Evolutionary conservation across 2,797 vertebrate genomes (phyloP), one percentile per base, ranked within the genome.

Genomic region (Lepus oiostolus): DNA sequence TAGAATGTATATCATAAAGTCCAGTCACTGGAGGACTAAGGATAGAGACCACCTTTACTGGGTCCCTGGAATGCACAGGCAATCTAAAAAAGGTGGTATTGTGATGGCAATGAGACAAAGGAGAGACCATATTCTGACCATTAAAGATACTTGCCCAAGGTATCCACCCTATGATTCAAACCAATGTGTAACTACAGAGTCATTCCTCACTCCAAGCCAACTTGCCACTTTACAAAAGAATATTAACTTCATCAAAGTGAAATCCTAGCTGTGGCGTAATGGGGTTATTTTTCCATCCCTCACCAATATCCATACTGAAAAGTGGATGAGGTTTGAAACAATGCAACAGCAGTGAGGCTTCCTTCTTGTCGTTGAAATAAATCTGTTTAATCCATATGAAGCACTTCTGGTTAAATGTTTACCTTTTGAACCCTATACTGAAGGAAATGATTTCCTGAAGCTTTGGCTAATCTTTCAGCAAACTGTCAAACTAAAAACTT

Each of bases 381-480:
- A 97, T 86, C 47, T 90, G n/a, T 94, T 97, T 96, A 96, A 97
- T 74, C 82, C 1, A 14, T 16, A 38, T 9, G 26, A 71, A 91
- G 89, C 88, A 88, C 38, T 97, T 65, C 95, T 79, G 85, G 35
- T 97, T 96, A 98, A 94, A 88, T 93, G 76, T 96, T 98, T 97
- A 95, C 86, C 97, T 76, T 96, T 96, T 97, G 85, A 97, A 95
- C 96, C 76, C 90, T 96, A 74, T 84, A 90, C 91, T 96, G 80
- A 68, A 96, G 71, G n/a, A 97, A 93, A 96, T 97, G 77, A 96
- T 95, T 97, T 35, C 85, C 94, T 95, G 96, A 95, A 97, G 95
- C 95, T 96, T 93, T 93, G 93, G 82, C 89, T 97, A 97, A 97
- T 98, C 97, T 96, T 97, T 97, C 84, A 96, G 89, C 95, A 98